A percentile compares a stretch with the other conserved stretches of the same genome.
Evolutionary conservation across 2,888 invertebrate species (phyloP).

Genomic region (Agrilus biguttatus): DNA sequence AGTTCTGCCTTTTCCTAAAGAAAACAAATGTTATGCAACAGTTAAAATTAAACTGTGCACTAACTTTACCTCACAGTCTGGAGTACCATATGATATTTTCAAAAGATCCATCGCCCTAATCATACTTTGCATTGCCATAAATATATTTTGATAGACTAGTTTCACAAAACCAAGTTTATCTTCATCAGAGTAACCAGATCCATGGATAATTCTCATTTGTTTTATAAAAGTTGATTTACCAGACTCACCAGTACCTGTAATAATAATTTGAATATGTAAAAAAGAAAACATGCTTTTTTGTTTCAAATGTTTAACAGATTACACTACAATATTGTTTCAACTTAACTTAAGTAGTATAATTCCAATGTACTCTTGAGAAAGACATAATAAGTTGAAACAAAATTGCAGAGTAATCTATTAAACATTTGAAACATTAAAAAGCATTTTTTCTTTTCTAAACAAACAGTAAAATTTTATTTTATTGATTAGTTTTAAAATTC

Average conservation of each 20-base stretch:
- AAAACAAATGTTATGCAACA: not conserved
- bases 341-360: too few relatives aligned
- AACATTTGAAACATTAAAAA: too few relatives aligned
- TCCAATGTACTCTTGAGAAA: too few relatives aligned
- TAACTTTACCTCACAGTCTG: not conserved
- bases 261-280: too few relatives aligned
- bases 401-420: too few relatives aligned
- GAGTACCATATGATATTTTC: constrained; percentile 73
- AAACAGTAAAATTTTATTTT: too few relatives aligned
- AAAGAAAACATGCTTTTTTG: too few relatives aligned
- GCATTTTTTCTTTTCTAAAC: too few relatives aligned
- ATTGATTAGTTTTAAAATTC: too few relatives aligned
- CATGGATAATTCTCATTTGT: constrained; percentile 99
- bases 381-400: too few relatives aligned
- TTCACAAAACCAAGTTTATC: constrained; percentile 97
- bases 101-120: constrained; percentile 98
- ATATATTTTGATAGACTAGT: constrained; percentile 99
- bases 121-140: constrained; percentile 99
- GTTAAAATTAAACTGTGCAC: not conserved
- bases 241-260: constrained; percentile 92
- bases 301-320: too few relatives aligned
- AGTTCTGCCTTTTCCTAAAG: constrained; percentile 85
- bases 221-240: constrained; percentile 99
- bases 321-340: too few relatives aligned
- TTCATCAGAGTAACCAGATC: constrained; percentile 97